Base-by-base conservation (phyloP, 2,888 invertebrate genomes). In the Lottia scabra region DNA sequence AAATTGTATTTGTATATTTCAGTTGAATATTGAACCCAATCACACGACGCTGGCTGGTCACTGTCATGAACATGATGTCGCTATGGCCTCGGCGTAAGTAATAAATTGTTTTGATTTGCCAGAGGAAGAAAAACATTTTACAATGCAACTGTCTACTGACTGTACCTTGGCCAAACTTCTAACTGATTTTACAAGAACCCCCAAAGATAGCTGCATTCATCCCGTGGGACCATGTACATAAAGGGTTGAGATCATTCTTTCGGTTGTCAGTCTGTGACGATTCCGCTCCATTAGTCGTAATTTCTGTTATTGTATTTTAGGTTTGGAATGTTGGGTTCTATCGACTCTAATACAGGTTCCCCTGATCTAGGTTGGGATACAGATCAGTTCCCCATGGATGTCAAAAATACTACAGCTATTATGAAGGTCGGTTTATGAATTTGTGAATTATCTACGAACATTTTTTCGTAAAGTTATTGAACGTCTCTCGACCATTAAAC, bases 51-150 rank as follows among this genome's bases (percentile, higher is more conserved):
- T 90, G 72, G 90, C 90, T 26, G 90, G 90, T 1, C 90, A 91
- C 78, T 81, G 85, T 13, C 88, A 90, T 76, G 90, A 90, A 78
- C 90, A 90, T 76, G 93, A 93, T 70, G 90, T 93, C 86, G 91
- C 90, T 76, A 91, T 93, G 91, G 91, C 93, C 45, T 91, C 91
- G 77, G 91, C 91, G 93, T 93, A 87, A 91, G 92, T 91, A 76
- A n/a, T 30, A 56, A 10, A 56, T 56, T 56, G 23, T 56, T 56
- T n/a, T 56, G 4, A 12, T 1, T 19, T 23, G 10, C 19, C 19
- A 12, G 6, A 56, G 23, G 3, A 23, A 23, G 5, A 8, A 1
- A 10, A 16, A 56, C n/a, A n/a, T n/a, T n/a, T n/a, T n/a, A n/a
- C n/a, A n/a, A n/a, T n/a, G n/a, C n/a, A n/a, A n/a, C n/a, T n/a